Conservation (phyloP, 2,797 vertebrate species). For the Propithecus deckenii region DNA sequence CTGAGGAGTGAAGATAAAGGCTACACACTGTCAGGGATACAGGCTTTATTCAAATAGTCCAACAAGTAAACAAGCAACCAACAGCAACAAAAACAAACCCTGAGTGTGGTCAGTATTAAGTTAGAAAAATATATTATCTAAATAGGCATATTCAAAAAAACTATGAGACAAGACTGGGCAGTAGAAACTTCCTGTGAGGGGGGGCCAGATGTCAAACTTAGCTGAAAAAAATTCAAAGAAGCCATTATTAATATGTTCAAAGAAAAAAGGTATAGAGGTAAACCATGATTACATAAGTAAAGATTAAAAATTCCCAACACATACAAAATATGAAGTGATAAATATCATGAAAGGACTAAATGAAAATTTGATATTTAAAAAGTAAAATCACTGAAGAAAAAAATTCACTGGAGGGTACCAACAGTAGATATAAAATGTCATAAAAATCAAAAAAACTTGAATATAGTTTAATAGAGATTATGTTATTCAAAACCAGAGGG, state of each 20-base stretch:
- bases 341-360: neutral
- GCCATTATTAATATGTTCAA: neutral
- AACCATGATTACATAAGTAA: neutral
- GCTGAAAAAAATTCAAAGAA: neutral
- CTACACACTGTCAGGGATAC: neutral
- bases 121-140: neutral
- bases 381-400: neutral
- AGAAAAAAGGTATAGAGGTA: neutral
- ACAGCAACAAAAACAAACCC: neutral
- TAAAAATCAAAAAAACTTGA: neutral
- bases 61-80: neutral
- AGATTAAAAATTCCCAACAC: neutral
- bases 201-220: neutral
- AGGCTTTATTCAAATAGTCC: neutral
- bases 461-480: neutral
- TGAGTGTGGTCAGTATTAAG: neutral
- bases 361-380: neutral
- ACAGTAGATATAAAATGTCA: neutral
- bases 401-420: neutral
- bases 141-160: neutral
- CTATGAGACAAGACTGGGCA: neutral
- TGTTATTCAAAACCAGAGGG: neutral
- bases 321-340: neutral
- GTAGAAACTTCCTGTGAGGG: neutral
- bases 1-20: neutral